phyloP scores from a whole-genome alignment of 2,113 vertebrate genomes.

The Theristicus caerulescens region DNA sequence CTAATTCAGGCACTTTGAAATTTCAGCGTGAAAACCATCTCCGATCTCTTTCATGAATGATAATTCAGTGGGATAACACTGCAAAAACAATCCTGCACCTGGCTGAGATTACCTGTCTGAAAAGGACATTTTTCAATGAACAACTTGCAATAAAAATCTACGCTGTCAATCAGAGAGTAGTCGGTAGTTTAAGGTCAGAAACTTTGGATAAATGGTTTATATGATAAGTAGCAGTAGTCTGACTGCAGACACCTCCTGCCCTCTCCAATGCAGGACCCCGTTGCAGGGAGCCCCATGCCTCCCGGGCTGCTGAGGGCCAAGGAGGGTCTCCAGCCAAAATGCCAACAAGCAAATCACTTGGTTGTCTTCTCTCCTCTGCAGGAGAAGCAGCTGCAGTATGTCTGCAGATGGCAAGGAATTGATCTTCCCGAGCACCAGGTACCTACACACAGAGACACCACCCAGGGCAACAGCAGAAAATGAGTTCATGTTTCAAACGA shows the following conservation, averaged over 20 bases:
- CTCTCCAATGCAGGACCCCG: fast-evolving
- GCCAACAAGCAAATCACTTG: fast-evolving
- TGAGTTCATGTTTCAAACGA: background rate
- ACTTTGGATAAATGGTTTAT: background rate
- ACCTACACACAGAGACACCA: background rate
- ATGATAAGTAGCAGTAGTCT: background rate
- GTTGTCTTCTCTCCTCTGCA: background rate
- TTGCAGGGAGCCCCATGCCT: fast-evolving
- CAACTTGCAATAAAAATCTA: background rate
- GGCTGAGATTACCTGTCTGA: background rate
- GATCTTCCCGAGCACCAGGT: background rate
- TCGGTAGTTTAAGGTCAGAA: background rate
- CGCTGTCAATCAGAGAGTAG: background rate
- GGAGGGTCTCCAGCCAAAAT: background rate
- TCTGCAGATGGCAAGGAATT: background rate
- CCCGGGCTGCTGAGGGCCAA: background rate
- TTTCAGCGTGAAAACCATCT: background rate
- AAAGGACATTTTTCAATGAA: background rate
- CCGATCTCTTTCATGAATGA: background rate
- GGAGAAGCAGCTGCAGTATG: background rate
- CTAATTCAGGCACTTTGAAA: background rate
- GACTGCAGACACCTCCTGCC: background rate
- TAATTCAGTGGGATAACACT: background rate
- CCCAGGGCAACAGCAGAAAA: background rate
- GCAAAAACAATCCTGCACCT: background rate